phyloP scores from a whole-genome alignment of 2,888 invertebrate genomes.

The Antheraea yamamai region DNA sequence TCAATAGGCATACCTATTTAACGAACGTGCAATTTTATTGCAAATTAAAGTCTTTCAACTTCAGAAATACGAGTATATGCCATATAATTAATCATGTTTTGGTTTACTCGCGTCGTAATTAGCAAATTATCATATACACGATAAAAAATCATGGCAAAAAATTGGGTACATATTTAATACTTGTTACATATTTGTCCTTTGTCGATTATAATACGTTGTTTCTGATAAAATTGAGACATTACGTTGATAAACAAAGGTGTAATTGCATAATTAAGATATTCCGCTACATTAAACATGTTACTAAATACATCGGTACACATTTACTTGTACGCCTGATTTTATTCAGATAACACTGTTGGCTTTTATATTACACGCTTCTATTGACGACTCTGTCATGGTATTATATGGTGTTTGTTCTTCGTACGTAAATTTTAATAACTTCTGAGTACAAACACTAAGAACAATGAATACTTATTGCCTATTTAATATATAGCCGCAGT shows the following conservation, averaged over 20 bases:
- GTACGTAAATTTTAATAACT: not conserved
- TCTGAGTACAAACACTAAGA: too few relatives aligned
- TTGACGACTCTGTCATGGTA: not conserved
- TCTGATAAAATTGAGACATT: constrained; percentile 7
- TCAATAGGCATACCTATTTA: not conserved
- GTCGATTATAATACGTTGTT: not conserved
- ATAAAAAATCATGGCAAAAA: not conserved
- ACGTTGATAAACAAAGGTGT: not conserved
- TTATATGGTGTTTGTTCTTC: not conserved
- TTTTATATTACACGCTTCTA: not conserved
- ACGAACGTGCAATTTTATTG: not conserved
- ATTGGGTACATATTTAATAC: not conserved
- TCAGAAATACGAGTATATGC: not conserved
- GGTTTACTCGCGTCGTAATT: not conserved
- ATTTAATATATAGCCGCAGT: too few relatives aligned
- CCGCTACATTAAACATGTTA: not conserved
- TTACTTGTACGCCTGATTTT: not conserved
- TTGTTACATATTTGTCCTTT: not conserved
- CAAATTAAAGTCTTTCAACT: not conserved
- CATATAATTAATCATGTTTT: not conserved
- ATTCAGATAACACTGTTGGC: too few relatives aligned
- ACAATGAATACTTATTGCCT: too few relatives aligned
- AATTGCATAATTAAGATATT: not conserved
- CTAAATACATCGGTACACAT: not conserved
- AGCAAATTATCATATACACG: not conserved